phyloP scores from a whole-genome alignment of 2,797 vertebrate species.

The Argya squamiceps region DNA sequence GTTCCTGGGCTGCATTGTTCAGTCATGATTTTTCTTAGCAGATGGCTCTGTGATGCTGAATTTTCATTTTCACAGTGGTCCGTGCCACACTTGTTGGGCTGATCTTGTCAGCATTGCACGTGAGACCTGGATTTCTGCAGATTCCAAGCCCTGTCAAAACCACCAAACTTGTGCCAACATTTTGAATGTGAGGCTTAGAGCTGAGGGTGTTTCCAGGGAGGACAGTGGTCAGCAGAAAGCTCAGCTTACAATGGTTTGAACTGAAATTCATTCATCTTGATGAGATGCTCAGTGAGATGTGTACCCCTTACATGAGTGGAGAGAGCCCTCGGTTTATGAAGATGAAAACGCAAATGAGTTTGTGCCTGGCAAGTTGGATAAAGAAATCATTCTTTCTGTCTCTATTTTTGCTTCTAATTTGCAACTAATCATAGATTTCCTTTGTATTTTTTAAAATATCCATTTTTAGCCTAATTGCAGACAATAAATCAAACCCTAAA shows the following conservation, averaged over 20 bases:
- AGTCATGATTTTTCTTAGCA: not conserved
- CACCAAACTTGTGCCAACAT: not conserved
- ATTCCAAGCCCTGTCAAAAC: not conserved
- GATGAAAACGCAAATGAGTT: not conserved
- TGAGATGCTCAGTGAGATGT: not conserved
- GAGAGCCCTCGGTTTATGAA: not conserved
- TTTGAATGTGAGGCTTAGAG: not conserved
- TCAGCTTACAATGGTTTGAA: not conserved
- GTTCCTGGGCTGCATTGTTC: accelerated
- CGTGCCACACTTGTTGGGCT: not conserved
- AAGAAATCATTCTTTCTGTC: not conserved
- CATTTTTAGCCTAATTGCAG: constrained; percentile 25
- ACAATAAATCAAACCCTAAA: constrained; percentile 32
- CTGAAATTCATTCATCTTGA: not conserved
- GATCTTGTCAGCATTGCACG: accelerated
- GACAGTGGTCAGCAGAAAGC: not conserved
- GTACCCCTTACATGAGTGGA: not conserved
- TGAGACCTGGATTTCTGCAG: not conserved
- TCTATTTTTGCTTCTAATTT: constrained; percentile 26
- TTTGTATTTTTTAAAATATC: constrained; percentile 17
- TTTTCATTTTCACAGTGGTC: not conserved
- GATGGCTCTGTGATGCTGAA: not conserved
- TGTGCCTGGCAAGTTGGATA: not conserved
- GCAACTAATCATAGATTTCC: constrained; percentile 13
- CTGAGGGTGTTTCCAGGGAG: not conserved